phyloP scores from a whole-genome alignment of 1,140 invertebrate genomes.

The Anoplolepis gracilipes region DNA sequence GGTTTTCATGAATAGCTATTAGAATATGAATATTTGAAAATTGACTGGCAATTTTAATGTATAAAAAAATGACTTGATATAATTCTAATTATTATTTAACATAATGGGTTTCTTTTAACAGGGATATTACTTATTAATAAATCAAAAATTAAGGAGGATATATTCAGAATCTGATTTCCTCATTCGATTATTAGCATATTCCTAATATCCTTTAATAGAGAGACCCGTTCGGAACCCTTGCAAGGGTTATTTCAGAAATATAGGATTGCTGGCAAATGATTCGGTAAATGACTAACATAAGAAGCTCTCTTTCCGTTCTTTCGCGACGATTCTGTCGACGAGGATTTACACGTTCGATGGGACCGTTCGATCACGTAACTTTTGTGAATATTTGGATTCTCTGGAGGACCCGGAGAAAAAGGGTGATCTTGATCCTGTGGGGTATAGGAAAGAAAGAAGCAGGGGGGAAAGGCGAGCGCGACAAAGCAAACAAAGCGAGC shows the following conservation, averaged over 20 bases:
- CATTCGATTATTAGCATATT: background rate
- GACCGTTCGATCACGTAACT: conserved; percentile 54
- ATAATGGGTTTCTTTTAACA: background rate
- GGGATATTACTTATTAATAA: too few relatives aligned
- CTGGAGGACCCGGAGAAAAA: conserved; percentile 39
- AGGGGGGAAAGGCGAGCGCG: conserved; percentile 30
- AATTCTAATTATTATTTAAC: conserved; percentile 5
- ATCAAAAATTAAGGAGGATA: background rate
- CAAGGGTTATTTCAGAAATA: conserved; percentile 45
- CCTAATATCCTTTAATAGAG: background rate
- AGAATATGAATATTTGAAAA: background rate
- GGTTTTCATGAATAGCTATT: background rate
- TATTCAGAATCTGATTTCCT: background rate
- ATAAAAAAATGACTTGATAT: background rate
- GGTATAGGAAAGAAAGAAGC: conserved; percentile 27
- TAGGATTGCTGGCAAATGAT: conserved; percentile 46
- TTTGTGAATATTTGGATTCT: conserved; percentile 67
- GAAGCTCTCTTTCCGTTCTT: conserved; percentile 9
- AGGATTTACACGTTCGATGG: conserved; percentile 48
- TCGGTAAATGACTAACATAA: conserved; percentile 57
- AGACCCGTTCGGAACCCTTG: background rate
- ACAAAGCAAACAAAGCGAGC: conserved; percentile 72
- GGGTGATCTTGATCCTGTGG: conserved; percentile 42
- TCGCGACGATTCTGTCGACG: conserved; percentile 6
- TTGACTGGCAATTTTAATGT: background rate